Conservation (phyloP, 2,888 invertebrate genomes). For the Hirtodrosophila duncani region DNA sequence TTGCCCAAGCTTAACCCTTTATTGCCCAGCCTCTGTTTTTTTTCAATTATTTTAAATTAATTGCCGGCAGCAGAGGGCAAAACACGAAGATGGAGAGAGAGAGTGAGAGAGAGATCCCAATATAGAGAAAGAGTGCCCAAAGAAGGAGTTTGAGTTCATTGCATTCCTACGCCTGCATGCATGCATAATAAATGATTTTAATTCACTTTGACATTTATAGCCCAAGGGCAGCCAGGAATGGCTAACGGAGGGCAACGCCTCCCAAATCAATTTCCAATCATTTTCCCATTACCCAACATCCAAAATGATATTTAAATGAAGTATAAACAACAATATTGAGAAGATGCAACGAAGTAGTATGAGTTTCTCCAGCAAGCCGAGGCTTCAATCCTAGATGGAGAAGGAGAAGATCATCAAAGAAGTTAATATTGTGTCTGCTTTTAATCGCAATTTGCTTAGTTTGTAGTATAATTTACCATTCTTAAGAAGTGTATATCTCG, state of each 20-base stretch:
- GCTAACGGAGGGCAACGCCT: slow-evolving; percentile 23
- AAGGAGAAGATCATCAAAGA: too few relatives aligned
- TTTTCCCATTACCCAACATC: slow-evolving; percentile 13
- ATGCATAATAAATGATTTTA: slow-evolving; percentile 41
- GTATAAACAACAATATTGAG: too few relatives aligned
- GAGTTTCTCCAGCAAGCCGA: too few relatives aligned
- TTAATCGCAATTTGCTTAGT: too few relatives aligned
- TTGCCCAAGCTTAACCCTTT: slow-evolving; percentile 54
- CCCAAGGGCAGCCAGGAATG: slow-evolving; percentile 5
- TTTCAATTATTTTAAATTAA: slow-evolving; percentile 47
- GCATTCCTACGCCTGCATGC: neutral
- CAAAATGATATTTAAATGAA: neutral
- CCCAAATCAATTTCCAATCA: slow-evolving; percentile 15
- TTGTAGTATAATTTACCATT: too few relatives aligned
- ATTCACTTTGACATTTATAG: slow-evolving; percentile 39
- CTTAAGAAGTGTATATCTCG: too few relatives aligned
- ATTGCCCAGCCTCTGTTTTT: slow-evolving; percentile 19
- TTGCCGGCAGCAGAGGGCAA: slow-evolving; percentile 16
- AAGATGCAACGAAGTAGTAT: too few relatives aligned
- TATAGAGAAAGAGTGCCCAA: neutral
- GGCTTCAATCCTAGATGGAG: too few relatives aligned
- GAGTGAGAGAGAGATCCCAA: neutral
- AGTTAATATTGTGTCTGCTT: too few relatives aligned
- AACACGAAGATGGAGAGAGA: neutral
- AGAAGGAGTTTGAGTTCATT: neutral